Conservation (phyloP, 2,113 vertebrate species). For the Heptranchias perlo region DNA sequence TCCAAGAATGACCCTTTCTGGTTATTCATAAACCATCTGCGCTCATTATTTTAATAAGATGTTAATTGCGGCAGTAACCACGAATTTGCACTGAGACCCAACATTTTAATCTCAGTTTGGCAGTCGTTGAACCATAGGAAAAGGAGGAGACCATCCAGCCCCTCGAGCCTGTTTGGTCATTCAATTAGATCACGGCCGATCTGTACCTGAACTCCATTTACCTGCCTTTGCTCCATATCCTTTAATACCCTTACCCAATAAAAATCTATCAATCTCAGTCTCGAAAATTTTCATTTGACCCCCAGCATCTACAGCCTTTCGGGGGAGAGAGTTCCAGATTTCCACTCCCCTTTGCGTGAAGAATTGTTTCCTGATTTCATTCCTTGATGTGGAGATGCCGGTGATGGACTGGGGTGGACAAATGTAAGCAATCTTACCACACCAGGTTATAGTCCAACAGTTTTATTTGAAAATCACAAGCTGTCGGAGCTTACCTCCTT, state of each 20-base stretch:
- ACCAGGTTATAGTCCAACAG: no score
- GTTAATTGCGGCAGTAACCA: not conserved
- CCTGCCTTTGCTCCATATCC: not conserved
- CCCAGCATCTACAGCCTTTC: not conserved
- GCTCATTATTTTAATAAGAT: conserved; percentile 16
- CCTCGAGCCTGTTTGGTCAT: not conserved
- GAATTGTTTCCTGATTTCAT: not conserved
- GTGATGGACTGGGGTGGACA: no score
- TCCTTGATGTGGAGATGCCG: no score
- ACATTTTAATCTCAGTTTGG: not conserved
- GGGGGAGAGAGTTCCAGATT: not conserved
- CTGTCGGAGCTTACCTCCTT: no score
- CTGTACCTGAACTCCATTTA: not conserved
- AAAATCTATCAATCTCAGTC: not conserved
- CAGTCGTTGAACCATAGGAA: not conserved
- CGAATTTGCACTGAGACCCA: not conserved
- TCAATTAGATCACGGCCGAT: not conserved
- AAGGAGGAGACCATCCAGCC: not conserved
- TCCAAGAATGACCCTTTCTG: not conserved
- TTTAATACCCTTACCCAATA: not conserved
- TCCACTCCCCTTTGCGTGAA: not conserved
- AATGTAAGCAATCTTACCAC: no score
- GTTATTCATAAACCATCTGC: not conserved
- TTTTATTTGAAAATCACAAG: no score
- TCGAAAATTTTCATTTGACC: not conserved